Base-by-base conservation (phyloP, 2,888 invertebrate species). In the Colletes collaris region DNA sequence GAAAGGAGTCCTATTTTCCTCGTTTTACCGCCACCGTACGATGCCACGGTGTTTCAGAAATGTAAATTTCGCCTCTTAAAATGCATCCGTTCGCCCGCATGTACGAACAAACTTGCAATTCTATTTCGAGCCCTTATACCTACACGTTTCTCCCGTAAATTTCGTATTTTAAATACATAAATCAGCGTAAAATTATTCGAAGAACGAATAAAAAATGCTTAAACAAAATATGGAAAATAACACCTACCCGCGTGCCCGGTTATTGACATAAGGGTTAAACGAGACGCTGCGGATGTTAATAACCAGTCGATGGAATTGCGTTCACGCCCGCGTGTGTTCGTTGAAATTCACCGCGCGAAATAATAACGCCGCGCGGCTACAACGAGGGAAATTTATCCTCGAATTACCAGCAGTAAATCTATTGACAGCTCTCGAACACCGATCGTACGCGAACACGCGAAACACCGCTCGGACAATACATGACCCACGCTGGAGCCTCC, bases 341-440 rank as follows among this genome's bases (percentile, higher is more conserved):
- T 74, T 62, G 77, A 75, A 75, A 84, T 80, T 79, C 75, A 64
- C 73, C 53, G 74, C 69, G 85, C 80, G 78, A 89, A 91, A 90
- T 90, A 89, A 91, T 90, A 88, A 88, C 81, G 83, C 83, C 77
- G 79, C 82, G 71, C 77, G 67, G 71, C 66, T 62, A 79, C 84
- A 80, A 87, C 86, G 76, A 86, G 89, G 86, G 90, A 91, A 90
- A 91, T 91, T 90, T 89, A 91, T 91, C 87, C 89, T 87, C 87
- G 86, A 89, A 91, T 91, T 90, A 91, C 86, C 77, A 66, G 73
- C 62, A 11, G 89, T 55, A 82, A 85, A 88, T 83, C 79, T 87
- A 87, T 88, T 87, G 72, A 13, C 83, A 52, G 50, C 19, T n/a
- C 7, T 40, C 37, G 76, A 50, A 53, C 46, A 49, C n/a, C 78